Evolutionary conservation across 2,113 vertebrate species (phyloP), one percentile per base, ranked within the genome.

Genomic region (Lipotes vexillifer): DNA sequence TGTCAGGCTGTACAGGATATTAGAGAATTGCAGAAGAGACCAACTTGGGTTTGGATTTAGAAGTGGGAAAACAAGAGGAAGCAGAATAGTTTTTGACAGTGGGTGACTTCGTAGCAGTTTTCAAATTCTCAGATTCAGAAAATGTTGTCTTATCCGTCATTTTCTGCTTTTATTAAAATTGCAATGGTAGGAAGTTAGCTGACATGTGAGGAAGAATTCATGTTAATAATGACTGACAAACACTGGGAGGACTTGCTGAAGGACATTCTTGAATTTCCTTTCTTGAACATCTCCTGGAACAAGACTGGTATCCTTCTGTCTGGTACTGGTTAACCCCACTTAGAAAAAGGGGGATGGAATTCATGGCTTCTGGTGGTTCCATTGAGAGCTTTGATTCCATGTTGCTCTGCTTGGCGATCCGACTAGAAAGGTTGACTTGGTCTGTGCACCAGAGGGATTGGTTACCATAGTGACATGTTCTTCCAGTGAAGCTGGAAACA

Each of bases 391-490:
- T 93, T 74, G 93, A 92, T 96, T 93, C 77, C 83, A 12, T 92
- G 84, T 84, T 63, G 72, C 93, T 90, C 88, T 95, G 90, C 92
- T 41, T 96, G 97, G 92, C 81, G 74, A 11, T 95, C 65, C 9
- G 61, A 93, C 93, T 88, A 12, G 96, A 97, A 87, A 96, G 98
- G 94, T 94, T 96, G 95, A 93, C 95, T 97, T 97, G 96, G 96
- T 94, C 92, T 96, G 96, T 97, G 96, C 75, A 94, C 85, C 75
- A 82, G 81, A 96, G 92, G 93, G 72, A 88, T 88, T 96, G 92
- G 97, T 98, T 97, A 92, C 97, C 97, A 98, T 98, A 88, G 97
- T 83, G 97, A 98, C 96, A 96, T 71, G 66, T 83, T 97, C 96
- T 98, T 98, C 96, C 81, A 81, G 95, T 96, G 88, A 97, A 95